Evolutionary conservation across 1,140 invertebrate genomes (phyloP).

Genomic region (Trichomalopsis sarcophagae): DNA sequence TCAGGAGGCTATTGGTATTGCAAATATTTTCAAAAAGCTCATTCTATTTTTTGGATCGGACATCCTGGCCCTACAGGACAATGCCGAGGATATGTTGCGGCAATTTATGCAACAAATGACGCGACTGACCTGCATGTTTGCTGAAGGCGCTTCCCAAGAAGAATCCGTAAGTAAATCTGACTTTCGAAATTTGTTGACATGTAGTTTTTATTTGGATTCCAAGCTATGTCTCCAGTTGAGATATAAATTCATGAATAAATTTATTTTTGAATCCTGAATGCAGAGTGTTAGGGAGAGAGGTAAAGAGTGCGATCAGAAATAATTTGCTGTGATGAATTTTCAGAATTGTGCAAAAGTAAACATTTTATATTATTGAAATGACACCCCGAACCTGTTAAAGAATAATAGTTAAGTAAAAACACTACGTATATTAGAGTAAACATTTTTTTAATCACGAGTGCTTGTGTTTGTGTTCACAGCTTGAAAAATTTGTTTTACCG

Average conservation of each 20-base stretch:
- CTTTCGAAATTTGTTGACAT: neutral
- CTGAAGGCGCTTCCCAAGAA: constrained; percentile 83
- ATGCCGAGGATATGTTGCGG: constrained; percentile 69
- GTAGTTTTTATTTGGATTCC: constrained; percentile 12
- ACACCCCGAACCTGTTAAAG: constrained; percentile 38
- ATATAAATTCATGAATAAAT: neutral
- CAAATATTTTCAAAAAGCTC: constrained; percentile 80
- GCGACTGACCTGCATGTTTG: constrained; percentile 84
- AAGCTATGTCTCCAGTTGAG: neutral
- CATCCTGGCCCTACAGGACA: constrained; percentile 72
- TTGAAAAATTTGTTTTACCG: constrained; percentile 36
- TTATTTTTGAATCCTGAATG: neutral
- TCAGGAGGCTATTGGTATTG: constrained; percentile 80
- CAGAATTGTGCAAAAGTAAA: constrained; percentile 44
- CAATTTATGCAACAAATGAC: constrained; percentile 80
- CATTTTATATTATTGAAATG: constrained; percentile 47
- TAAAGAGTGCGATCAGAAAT: constrained; percentile 18
- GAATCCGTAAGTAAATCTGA: constrained; percentile 78
- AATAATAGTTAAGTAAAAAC: constrained; percentile 46
- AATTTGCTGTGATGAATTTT: constrained; percentile 49
- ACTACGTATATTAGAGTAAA: constrained; percentile 27
- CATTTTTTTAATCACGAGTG: constrained; percentile 46
- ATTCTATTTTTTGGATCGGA: constrained; percentile 78
- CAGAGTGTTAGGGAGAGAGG: neutral
- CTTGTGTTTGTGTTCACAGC: constrained; percentile 47